phyloP scores from a whole-genome alignment of 2,888 invertebrate genomes.

The Polydrusus cervinus region DNA sequence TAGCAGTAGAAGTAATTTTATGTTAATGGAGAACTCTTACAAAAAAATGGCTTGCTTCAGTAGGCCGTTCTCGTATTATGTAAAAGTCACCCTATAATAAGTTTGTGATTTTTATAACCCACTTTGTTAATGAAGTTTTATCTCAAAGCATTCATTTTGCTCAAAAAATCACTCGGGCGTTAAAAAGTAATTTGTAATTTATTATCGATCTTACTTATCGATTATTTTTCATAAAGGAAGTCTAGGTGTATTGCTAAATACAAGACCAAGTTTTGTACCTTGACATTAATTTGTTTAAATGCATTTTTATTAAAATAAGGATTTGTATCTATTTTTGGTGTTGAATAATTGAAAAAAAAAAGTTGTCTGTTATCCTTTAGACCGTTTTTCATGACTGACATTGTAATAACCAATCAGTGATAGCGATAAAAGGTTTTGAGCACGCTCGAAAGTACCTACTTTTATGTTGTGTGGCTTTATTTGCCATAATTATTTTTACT shows the following conservation, averaged over 20 bases:
- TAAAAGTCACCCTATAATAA: background rate
- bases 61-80: background rate
- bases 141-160: background rate
- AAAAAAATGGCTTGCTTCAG: too few relatives aligned
- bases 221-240: conserved; percentile 24
- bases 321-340: background rate
- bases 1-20: too few relatives aligned
- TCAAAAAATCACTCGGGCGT: background rate
- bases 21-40: too few relatives aligned
- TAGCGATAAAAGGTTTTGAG: too few relatives aligned
- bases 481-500: too few relatives aligned
- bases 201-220: conserved; percentile 13
- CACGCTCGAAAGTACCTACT: too few relatives aligned
- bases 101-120: background rate
- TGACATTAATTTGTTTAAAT: conserved; percentile 26
- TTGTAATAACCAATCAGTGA: background rate
- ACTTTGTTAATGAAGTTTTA: background rate
- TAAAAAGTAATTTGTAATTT: conserved; percentile 5
- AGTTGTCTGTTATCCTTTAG: background rate
- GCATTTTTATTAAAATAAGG: conserved; percentile 27
- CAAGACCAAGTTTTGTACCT: conserved; percentile 31
- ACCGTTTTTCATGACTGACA: background rate
- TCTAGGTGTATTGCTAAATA: conserved; percentile 18
- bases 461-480: too few relatives aligned
- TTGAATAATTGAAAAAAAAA: conserved; percentile 2